A percentile compares a stretch with the other conserved stretches of the same genome.
Conservation (phyloP, 2,797 vertebrate genomes). For the Rhodeus uyekii region DNA sequence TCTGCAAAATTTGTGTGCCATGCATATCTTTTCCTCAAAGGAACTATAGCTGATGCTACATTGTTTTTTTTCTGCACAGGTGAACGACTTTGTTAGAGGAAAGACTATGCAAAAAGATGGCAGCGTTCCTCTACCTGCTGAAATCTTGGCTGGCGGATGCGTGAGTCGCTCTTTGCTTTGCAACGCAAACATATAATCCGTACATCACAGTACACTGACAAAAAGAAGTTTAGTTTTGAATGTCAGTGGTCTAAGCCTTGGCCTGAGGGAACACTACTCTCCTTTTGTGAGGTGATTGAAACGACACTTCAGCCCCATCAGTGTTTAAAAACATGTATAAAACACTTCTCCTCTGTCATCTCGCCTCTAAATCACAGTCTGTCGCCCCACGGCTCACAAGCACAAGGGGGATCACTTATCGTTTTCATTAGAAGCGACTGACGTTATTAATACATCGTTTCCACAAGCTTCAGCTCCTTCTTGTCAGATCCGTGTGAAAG, state of each 20-base stretch:
- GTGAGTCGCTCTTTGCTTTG: constrained; percentile 74
- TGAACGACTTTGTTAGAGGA: constrained; percentile 90
- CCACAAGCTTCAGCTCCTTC: not conserved
- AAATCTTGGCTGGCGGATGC: constrained; percentile 85
- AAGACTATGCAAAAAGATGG: constrained; percentile 81
- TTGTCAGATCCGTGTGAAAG: not conserved
- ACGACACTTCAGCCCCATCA: constrained; percentile 50
- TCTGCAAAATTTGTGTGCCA: not conserved
- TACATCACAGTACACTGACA: not conserved
- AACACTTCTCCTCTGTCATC: constrained; percentile 44
- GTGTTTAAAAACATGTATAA: constrained; percentile 44
- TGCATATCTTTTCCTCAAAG: not conserved
- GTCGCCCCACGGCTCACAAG: constrained; percentile 14
- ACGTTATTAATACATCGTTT: constrained; percentile 6
- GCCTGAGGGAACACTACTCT: constrained; percentile 44
- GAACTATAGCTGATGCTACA: not conserved
- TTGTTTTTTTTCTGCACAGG: constrained; percentile 67
- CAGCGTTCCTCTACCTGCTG: constrained; percentile 77
- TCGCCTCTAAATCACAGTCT: constrained; percentile 49
- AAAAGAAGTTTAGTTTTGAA: constrained; percentile 27
- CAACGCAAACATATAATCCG: constrained; percentile 13
- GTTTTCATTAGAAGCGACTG: constrained; percentile 41
- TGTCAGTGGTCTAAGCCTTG: constrained; percentile 26
- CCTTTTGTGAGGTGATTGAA: constrained; percentile 52
- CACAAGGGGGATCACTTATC: constrained; percentile 31